These are phyloP conservation scores for Furcula furcula DNA, from an alignment of 2,888 invertebrate genomes.

Conservation along the genomic window DNA sequence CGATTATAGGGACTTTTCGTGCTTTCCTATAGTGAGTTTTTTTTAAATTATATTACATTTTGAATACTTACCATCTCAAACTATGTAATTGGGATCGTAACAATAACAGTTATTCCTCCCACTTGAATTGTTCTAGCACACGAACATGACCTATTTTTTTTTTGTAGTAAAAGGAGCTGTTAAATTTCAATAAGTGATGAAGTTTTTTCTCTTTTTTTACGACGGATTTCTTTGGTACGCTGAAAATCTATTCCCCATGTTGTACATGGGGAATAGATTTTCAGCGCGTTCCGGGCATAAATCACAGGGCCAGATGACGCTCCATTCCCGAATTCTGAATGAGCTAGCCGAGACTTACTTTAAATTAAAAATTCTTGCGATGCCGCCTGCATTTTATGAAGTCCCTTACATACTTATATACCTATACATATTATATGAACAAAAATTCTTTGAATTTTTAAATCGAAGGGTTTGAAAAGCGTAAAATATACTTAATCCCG, in stretches of 20 bases:
- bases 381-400: constrained; percentile 20
- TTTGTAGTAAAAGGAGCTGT: background rate
- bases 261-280: constrained; percentile 42
- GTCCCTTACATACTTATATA: constrained; percentile 9
- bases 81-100: no score
- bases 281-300: constrained; percentile 56
- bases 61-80: no score
- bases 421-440: background rate
- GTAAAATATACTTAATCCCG: constrained; percentile 2
- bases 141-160: background rate
- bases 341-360: constrained; percentile 44
- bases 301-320: constrained; percentile 65
- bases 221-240: constrained; percentile 30
- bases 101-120: background rate
- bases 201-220: background rate
- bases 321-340: constrained; percentile 63
- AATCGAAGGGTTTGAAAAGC: background rate
- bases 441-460: background rate
- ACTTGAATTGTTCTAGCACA: constrained; percentile 11
- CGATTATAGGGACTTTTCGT: background rate
- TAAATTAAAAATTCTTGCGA: constrained; percentile 34
- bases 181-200: background rate
- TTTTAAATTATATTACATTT: no score
- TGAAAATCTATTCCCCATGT: no score
- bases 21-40: no score